Evolutionary conservation across 2,113 vertebrate genomes (phyloP).

Genomic region (Hyperopisus bebe): DNA sequence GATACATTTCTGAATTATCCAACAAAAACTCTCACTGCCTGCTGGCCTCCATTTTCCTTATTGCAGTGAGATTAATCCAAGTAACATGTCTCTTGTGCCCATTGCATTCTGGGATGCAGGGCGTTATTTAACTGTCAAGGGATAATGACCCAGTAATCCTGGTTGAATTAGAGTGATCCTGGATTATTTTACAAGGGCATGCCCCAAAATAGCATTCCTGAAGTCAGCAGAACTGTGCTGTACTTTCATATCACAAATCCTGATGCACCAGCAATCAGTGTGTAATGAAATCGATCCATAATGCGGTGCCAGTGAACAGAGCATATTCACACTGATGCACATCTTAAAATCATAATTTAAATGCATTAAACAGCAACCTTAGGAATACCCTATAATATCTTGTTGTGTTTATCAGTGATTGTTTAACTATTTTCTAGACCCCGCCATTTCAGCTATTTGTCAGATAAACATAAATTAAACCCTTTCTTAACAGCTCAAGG

Average conservation of each 20-base stretch:
- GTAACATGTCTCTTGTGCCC: conserved; percentile 10
- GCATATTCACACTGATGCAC: background rate
- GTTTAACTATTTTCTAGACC: background rate
- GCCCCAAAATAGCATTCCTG: conserved; percentile 40
- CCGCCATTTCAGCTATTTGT: background rate
- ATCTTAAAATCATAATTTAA: background rate
- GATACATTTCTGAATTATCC: background rate
- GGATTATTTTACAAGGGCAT: conserved; percentile 67
- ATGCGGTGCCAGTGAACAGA: background rate
- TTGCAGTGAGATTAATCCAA: conserved; percentile 24
- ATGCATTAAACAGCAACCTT: background rate
- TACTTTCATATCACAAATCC: conserved; percentile 24
- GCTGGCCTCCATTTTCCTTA: background rate
- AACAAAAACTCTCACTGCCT: background rate
- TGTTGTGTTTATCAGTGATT: background rate
- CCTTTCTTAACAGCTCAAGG: background rate
- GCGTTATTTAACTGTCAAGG: conserved; percentile 22
- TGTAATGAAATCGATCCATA: background rate
- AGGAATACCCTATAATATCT: background rate
- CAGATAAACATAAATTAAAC: background rate
- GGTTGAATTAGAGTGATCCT: conserved; percentile 58
- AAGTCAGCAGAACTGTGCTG: conserved; percentile 43
- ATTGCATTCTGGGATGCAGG: conserved; percentile 8
- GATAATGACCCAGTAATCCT: conserved; percentile 53
- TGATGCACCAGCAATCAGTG: conserved; percentile 35